Evolutionary conservation across 2,888 invertebrate species (phyloP), one percentile per base, ranked within the genome.

Genomic region (Beris chalybata): DNA sequence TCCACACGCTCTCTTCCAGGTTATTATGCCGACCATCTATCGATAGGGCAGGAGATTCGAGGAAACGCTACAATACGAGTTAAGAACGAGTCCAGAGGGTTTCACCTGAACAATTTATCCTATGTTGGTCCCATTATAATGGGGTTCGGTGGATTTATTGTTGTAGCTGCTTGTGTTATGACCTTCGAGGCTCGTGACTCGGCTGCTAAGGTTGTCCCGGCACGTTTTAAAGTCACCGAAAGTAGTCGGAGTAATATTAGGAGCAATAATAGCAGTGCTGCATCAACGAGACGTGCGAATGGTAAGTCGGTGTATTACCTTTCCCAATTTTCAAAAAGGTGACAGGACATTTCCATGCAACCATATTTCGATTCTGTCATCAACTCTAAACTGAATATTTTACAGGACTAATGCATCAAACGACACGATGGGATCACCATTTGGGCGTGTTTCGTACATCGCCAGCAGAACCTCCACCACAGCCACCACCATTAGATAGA

Each of bases 91-190:
- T 87, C 91, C 6, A 85, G 91, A 48, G 91, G 91, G 13, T 91
- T 92, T 77, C 93, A 93, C 76, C 84, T 93, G 71, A 93, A 92
- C 81, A 93, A 93, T 77, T 84, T 97, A 63, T 93, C 95, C 1
- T 97, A 97, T 79, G 92, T 95, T n/a, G 97, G 97, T 0, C 97
- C 97, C 2, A 93, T 97, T 71, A 90, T 97, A 63, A 97, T 97
- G 97, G 97, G 97, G 38, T 90, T 96, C 69, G 97, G 97, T 81
- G 95, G 94, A 47, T 97, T 97, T 79, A 93, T 96, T 72, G 93
- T 97, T 48, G 97, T 97, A 29, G 95, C 97, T 38, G 95, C 97
- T 0, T 97, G 97, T 77, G 97, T 98, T 63, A 95, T 97, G 91
- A 97, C 97, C n/a, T 95, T 97, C 77, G 97, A 97, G 78, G 95